These are phyloP conservation scores for Callimico goeldii DNA, from an alignment of 2,797 vertebrate species.

Conservation along the genomic window DNA sequence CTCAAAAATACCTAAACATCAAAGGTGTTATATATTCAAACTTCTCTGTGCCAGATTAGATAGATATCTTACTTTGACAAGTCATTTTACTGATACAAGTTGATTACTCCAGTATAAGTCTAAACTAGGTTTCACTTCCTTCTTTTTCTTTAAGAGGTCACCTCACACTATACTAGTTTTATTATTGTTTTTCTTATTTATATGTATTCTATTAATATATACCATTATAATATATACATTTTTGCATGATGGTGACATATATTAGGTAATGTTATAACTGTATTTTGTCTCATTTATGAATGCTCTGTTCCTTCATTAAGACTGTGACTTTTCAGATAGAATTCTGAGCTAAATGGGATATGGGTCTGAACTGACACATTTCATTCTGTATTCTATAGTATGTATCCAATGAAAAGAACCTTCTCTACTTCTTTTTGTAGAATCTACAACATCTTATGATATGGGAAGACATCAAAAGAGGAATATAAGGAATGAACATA, in stretches of 20 bases:
- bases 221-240: not conserved
- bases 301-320: slow-evolving; percentile 15
- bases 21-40: not conserved
- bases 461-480: not conserved
- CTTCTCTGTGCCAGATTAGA: not conserved
- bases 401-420: not conserved
- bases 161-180: not conserved
- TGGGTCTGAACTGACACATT: slow-evolving; percentile 17
- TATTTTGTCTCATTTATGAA: slow-evolving; percentile 26
- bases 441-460: not conserved
- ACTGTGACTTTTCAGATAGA: not conserved
- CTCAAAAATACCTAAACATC: not conserved
- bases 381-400: not conserved
- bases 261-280: not conserved
- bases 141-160: slow-evolving; percentile 28
- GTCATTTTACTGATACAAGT: slow-evolving; percentile 6
- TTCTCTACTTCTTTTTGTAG: not conserved
- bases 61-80: slow-evolving; percentile 14
- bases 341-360: not conserved
- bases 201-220: not conserved
- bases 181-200: not conserved
- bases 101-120: not conserved
- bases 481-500: slow-evolving; percentile 28
- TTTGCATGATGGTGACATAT: not conserved
- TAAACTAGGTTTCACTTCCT: not conserved